These are phyloP conservation scores for Sebastes trivittatus DNA, from an alignment of 2,797 vertebrate genomes.

Conservation along the genomic window DNA sequence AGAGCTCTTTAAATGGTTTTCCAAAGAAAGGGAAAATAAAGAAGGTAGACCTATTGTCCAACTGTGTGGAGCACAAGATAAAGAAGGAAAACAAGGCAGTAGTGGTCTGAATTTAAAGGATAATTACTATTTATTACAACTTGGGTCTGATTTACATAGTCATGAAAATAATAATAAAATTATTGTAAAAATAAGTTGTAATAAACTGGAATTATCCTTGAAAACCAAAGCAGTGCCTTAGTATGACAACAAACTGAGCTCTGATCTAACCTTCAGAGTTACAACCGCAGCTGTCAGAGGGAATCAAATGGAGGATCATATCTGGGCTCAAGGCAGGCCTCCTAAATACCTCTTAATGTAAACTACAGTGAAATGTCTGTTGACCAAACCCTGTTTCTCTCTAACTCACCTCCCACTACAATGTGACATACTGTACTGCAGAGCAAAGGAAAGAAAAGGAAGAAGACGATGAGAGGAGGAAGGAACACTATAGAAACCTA, in stretches of 20 bases:
- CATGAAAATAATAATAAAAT: neutral
- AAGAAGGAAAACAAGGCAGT: neutral
- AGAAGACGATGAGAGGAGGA: neutral
- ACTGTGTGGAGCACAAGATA: neutral
- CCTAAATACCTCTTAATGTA: neutral
- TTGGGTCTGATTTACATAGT: neutral
- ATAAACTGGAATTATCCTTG: neutral
- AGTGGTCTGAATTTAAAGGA: neutral
- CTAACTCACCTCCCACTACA: neutral
- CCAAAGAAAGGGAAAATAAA: slow-evolving; percentile 47
- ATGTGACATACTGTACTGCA: neutral
- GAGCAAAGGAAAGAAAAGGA: neutral
- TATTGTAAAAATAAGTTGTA: neutral
- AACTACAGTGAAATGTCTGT: neutral
- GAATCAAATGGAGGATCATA: neutral
- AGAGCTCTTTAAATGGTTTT: slow-evolving; percentile 36
- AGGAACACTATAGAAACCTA: neutral
- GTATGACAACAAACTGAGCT: neutral
- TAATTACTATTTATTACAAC: neutral
- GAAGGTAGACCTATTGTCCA: neutral
- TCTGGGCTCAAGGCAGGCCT: neutral
- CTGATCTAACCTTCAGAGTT: neutral
- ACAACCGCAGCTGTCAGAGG: neutral
- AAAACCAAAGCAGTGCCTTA: neutral
- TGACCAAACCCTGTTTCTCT: neutral